Evolutionary conservation across 2,888 invertebrate genomes (phyloP), one percentile per base, ranked within the genome.

Genomic region (Zygaena filipendulae): DNA sequence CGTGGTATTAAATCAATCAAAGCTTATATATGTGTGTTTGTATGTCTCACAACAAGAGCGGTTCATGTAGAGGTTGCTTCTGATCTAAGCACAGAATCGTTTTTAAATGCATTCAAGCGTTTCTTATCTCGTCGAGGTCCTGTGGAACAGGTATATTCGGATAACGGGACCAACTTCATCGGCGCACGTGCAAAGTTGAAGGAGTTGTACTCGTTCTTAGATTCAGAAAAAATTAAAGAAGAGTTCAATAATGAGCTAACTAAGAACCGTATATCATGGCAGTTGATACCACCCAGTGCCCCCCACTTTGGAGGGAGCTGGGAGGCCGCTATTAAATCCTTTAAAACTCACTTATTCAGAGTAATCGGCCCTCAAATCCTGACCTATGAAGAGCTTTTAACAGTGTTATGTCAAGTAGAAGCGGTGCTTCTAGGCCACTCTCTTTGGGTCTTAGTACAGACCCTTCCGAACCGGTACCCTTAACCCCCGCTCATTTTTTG

Each of bases 101-200:
- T 42, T 25, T 11, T 39, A 5, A 14, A 19, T 5, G 39, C 39
- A 1, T 35, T 42, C 5, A 42, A 38, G 12, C 30, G 39, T 3
- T 41, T 37, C 25, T 21, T 41, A 3, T 25, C 42, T 10, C 34
- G 38, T 9, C 34, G 42, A 3, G 38, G 42, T 9, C 36, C 40
- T 9, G 31, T 33, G 6, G 12, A 13, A 8, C 9, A 21, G 8
- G 12, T 36, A 11, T 30, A 26, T 19, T 30, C 35, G 13, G 40
- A 40, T 22, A 37, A 37, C 11, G 37, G 35, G 2, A 34, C 30
- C 3, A 35, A 36, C 13, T 37, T 29, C 25, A 28, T 31, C n/a
- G 37, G 35, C 7, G 40, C 36, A 4, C 3, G 14, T n/a, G 23
- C 20, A 11, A 27, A 29, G 6, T 11, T 34, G 5, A 11, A 10